phyloP scores from a whole-genome alignment of 2,888 invertebrate genomes.

The Orthonevra nobilis region DNA sequence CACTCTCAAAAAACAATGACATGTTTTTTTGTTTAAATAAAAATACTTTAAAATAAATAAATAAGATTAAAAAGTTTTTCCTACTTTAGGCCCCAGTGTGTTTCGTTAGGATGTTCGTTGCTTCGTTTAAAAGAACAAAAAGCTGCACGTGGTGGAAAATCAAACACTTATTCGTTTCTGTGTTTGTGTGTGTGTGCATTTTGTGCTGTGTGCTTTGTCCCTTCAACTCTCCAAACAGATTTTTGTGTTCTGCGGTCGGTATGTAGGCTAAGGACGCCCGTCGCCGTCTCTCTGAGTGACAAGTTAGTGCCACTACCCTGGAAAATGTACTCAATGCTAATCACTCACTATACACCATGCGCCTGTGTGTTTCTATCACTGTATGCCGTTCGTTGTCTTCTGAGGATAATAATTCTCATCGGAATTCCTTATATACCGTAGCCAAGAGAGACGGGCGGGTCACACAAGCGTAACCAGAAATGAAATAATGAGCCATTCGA shows the following conservation, averaged over 20 bases:
- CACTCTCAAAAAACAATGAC: too few relatives aligned
- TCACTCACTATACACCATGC: conserved; percentile 16
- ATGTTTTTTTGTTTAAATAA: too few relatives aligned
- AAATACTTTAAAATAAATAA: too few relatives aligned
- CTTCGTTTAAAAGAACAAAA: conserved; percentile 35
- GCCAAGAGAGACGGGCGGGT: conserved; percentile 33
- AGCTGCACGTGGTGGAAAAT: conserved; percentile 38
- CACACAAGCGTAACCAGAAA: conserved; percentile 50
- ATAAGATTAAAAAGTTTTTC: too few relatives aligned
- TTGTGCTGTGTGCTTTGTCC: conserved; percentile 20
- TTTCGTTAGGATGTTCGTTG: too few relatives aligned
- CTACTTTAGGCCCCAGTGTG: too few relatives aligned
- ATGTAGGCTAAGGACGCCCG: conserved; percentile 27
- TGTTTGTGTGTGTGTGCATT: conserved; percentile 37
- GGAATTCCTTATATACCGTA: conserved; percentile 8
- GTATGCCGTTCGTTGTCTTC: not conserved
- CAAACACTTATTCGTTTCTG: too few relatives aligned
- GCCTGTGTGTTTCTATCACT: not conserved
- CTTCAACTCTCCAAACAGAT: not conserved
- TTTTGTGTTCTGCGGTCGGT: conserved; percentile 16
- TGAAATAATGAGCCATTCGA: conserved; percentile 55
- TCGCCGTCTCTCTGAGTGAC: conserved; percentile 39
- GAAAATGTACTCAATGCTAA: conserved; percentile 35
- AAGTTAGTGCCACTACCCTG: conserved; percentile 28
- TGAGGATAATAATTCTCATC: conserved; percentile 16